Evolutionary conservation across 2,113 vertebrate genomes (phyloP), one percentile per base, ranked within the genome.

Genomic region (Phrynocephalus versicolor): DNA sequence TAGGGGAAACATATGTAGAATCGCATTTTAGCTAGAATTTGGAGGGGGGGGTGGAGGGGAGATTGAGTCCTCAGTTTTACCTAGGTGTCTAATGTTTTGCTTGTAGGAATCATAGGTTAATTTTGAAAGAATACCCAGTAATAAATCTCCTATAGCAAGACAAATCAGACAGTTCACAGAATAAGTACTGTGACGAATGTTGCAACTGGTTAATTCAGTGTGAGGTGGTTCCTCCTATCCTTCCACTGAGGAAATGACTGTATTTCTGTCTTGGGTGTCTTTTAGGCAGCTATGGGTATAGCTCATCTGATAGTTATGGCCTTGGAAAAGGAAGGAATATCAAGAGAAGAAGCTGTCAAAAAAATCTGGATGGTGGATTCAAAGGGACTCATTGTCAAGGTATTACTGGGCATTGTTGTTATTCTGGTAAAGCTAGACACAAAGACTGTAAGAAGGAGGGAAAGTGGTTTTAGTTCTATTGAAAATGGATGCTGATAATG

Each of bases 321-420:
- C 67, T 98, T 99, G 98, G 95, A 97, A 93, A 99, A 99, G 91
- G 98, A 99, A 94, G 98, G 98, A 1, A 90, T 97, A 37, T 35
- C 97, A 1, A 95, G 91, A 84, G 96, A 97, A 27, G 93, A 95
- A 85, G 96, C 97, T 79, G 57, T 97, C 80, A 96, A 94, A 90
- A 98, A 97, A 92, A 99, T 99, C 94, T 99, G 99, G 99, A 96
- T 99, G 98, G 98, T 99, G 79, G 99, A 99, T 93, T 99, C 98
- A 0, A 99, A 99, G 90, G 99, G 99, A 86, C 96, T 99, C 84
- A 95, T 99, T 60, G 98, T 99, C 81, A 99, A 99, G 98, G 99
- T 99, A 95, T 9, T 5, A 18, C 33, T 60, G 19, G 5, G 45
- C 10, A 51, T 51, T 51, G 45, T 67, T 67, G 65, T 82, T 82